phyloP scores from a whole-genome alignment of 2,797 vertebrate genomes.

The Zenarchopterus dispar region DNA sequence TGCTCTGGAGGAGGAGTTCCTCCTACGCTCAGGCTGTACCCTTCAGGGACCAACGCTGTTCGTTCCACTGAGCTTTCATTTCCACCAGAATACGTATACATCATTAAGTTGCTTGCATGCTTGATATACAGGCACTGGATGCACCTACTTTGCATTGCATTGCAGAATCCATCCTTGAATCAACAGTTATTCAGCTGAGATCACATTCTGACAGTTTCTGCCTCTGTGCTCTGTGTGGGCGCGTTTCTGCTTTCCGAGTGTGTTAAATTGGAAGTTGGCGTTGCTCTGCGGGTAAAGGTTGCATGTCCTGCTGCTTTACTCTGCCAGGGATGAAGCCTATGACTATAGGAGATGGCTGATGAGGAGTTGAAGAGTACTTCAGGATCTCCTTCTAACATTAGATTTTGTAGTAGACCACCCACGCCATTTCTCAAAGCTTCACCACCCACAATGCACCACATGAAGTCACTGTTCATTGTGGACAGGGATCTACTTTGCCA shows the following conservation, averaged over 20 bases:
- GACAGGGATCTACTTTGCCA: constrained; percentile 33
- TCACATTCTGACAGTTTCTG: constrained; percentile 36
- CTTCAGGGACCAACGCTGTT: constrained; percentile 33
- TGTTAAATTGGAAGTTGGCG: constrained; percentile 62
- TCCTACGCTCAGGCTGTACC: constrained; percentile 56
- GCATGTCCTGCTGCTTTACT: constrained; percentile 42
- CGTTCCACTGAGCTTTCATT: constrained; percentile 32
- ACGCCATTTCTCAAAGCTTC: constrained; percentile 52
- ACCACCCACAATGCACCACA: constrained; percentile 61
- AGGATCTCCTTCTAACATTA: constrained; percentile 66
- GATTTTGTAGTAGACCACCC: constrained; percentile 57
- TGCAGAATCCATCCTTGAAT: constrained; percentile 38
- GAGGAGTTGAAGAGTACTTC: constrained; percentile 62
- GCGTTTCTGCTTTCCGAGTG: constrained; percentile 46
- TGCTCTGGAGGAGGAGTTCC: constrained; percentile 57
- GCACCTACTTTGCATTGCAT: constrained; percentile 3
- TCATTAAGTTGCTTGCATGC: constrained; percentile 18
- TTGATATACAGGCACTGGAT: not conserved
- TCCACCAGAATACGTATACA: constrained; percentile 34
- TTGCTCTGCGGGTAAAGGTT: constrained; percentile 66
- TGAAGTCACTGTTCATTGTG: constrained; percentile 44
- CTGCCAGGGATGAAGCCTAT: constrained; percentile 38
- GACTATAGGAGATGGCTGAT: constrained; percentile 51
- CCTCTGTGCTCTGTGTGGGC: constrained; percentile 55
- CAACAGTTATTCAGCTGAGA: constrained; percentile 46